These are phyloP conservation scores for Hydroisotoma schaefferi DNA, from an alignment of 2,888 invertebrate species.

Conservation along the genomic window DNA sequence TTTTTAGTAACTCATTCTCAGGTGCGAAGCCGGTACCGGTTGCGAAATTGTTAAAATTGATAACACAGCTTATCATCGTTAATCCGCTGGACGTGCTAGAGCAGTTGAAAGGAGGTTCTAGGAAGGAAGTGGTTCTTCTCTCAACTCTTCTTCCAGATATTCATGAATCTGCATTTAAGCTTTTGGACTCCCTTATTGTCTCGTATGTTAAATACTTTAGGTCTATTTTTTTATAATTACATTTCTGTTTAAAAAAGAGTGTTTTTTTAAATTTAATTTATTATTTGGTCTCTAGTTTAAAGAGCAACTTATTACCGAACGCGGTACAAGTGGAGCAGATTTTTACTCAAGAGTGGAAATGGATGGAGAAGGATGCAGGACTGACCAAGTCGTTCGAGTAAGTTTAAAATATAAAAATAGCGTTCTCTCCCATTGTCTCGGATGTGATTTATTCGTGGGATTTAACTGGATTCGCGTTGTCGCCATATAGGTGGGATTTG, in stretches of 20 bases:
- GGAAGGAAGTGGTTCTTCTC: slow-evolving; percentile 34
- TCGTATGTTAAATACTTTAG: slow-evolving; percentile 29
- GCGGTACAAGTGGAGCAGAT: slow-evolving; percentile 30
- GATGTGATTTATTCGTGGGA: no score
- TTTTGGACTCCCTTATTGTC: slow-evolving; percentile 23
- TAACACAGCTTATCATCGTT: slow-evolving; percentile 19
- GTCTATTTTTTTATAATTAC: background rate
- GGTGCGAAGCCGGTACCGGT: slow-evolving; percentile 40
- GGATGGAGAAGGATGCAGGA: slow-evolving; percentile 24
- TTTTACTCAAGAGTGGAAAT: slow-evolving; percentile 33
- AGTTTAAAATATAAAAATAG: slow-evolving; percentile 10
- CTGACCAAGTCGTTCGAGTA: slow-evolving; percentile 29
- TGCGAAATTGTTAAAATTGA: slow-evolving; percentile 31
- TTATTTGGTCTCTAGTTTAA: no score
- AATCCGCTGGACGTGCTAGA: slow-evolving; percentile 30
- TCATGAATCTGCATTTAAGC: slow-evolving; percentile 20
- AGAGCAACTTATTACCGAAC: slow-evolving; percentile 33
- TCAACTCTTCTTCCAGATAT: slow-evolving; percentile 32
- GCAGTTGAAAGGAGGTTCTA: background rate
- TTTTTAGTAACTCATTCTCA: slow-evolving; percentile 37
- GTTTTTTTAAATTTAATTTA: no score
- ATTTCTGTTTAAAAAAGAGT: no score
- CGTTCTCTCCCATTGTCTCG: no score
- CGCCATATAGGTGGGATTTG: no score
- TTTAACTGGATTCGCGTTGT: no score